phyloP scores from a whole-genome alignment of 2,888 invertebrate species.

The Meganola albula region DNA sequence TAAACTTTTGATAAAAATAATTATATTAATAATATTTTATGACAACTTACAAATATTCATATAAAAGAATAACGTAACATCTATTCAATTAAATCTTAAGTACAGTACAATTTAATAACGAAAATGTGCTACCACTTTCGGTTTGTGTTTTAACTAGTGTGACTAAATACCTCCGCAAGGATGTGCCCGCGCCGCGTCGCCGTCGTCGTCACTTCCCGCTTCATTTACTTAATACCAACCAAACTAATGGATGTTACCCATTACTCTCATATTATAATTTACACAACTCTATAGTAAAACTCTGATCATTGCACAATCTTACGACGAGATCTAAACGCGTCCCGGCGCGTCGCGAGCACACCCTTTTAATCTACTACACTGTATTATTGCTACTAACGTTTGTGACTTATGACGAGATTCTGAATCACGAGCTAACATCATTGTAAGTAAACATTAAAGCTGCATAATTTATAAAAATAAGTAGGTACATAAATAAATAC shows the following conservation, averaged over 20 bases:
- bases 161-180: slow-evolving; percentile 54
- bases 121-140: slow-evolving; percentile 74
- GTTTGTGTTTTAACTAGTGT: slow-evolving; percentile 72
- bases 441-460: slow-evolving; percentile 77
- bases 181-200: slow-evolving; percentile 20
- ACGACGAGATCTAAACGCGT: slow-evolving; percentile 30
- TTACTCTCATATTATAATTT: slow-evolving; percentile 29
- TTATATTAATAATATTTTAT: slow-evolving; percentile 79
- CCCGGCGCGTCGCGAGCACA: slow-evolving; percentile 39
- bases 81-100: slow-evolving; percentile 73
- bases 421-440: slow-evolving; percentile 77
- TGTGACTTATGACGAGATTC: slow-evolving; percentile 78
- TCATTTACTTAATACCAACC: slow-evolving; percentile 25
- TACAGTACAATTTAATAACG: slow-evolving; percentile 67
- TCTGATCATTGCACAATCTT: slow-evolving; percentile 59
- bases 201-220: slow-evolving; percentile 11
- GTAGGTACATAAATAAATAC: slow-evolving; percentile 74
- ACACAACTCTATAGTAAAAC: slow-evolving; percentile 36
- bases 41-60: slow-evolving; percentile 78
- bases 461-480: slow-evolving; percentile 73
- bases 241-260: slow-evolving; percentile 23
- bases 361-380: slow-evolving; percentile 54
- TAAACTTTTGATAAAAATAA: slow-evolving; percentile 79
- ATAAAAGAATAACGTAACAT: slow-evolving; percentile 78
- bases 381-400: slow-evolving; percentile 73